Conservation (phyloP, 2,113 vertebrate species). For the Paralichthys olivaceus region DNA sequence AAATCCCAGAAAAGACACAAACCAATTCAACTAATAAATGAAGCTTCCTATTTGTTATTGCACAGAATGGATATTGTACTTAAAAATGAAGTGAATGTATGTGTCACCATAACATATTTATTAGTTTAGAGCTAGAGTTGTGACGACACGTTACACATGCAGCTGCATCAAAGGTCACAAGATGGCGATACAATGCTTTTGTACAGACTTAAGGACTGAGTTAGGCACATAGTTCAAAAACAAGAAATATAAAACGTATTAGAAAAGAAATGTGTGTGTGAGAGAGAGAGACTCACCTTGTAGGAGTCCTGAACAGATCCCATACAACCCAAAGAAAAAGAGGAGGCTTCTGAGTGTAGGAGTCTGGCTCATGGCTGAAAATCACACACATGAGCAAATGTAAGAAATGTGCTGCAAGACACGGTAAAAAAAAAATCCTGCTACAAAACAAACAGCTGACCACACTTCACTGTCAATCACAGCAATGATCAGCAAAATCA, state of each 20-base stretch:
- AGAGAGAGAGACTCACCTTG: slow-evolving; percentile 26
- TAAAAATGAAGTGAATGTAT: too few relatives aligned
- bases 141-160: neutral
- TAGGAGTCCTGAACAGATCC: slow-evolving; percentile 21
- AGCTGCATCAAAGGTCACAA: neutral
- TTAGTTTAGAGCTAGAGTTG: neutral
- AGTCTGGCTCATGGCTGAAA: slow-evolving; percentile 62
- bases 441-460: neutral
- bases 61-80: too few relatives aligned
- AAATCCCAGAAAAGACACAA: too few relatives aligned
- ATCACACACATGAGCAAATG: neutral
- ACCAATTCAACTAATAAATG: too few relatives aligned
- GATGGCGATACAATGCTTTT: neutral
- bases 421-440: too few relatives aligned
- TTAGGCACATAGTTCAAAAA: neutral
- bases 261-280: neutral
- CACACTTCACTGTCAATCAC: neutral
- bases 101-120: too few relatives aligned
- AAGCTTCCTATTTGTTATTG: too few relatives aligned
- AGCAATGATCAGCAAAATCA: too few relatives aligned
- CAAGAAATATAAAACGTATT: neutral
- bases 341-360: slow-evolving; percentile 16
- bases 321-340: slow-evolving; percentile 32
- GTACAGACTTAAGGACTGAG: neutral
- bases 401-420: neutral